Conservation (phyloP, 1,140 invertebrate genomes). For the Pogonomyrmex californicus region DNA sequence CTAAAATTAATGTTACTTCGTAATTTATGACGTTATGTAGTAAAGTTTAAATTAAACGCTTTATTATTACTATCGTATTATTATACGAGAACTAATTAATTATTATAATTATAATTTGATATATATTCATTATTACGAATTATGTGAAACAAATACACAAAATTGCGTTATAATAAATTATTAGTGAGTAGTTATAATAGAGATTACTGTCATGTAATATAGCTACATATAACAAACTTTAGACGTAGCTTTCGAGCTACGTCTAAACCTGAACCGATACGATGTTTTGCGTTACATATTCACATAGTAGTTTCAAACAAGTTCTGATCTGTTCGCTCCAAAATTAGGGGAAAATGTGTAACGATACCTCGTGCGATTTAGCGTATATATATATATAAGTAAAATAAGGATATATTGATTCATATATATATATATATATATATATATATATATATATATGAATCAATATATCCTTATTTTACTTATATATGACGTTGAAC, state of each 20-base stretch:
- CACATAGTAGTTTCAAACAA: slow-evolving; percentile 41
- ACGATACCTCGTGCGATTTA: slow-evolving; percentile 1
- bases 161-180: neutral
- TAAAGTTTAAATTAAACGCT: neutral
- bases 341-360: slow-evolving; percentile 36
- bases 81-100: neutral
- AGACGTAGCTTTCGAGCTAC: slow-evolving; percentile 8
- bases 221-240: slow-evolving; percentile 31
- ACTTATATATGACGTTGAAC: neutral
- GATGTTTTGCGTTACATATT: slow-evolving; percentile 46
- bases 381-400: neutral
- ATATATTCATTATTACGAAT: neutral
- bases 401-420: too few relatives aligned
- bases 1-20: neutral
- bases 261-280: neutral
- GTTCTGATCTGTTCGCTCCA: slow-evolving; percentile 29
- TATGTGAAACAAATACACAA: neutral
- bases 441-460: neutral
- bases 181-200: neutral
- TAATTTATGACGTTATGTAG: neutral
- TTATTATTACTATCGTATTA: neutral
- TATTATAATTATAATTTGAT: neutral
- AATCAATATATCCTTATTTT: neutral
- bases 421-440: neutral
- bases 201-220: slow-evolving; percentile 38